These are phyloP conservation scores for Aproaerema taeniolella DNA, from an alignment of 2,888 invertebrate genomes.

Conservation along the genomic window DNA sequence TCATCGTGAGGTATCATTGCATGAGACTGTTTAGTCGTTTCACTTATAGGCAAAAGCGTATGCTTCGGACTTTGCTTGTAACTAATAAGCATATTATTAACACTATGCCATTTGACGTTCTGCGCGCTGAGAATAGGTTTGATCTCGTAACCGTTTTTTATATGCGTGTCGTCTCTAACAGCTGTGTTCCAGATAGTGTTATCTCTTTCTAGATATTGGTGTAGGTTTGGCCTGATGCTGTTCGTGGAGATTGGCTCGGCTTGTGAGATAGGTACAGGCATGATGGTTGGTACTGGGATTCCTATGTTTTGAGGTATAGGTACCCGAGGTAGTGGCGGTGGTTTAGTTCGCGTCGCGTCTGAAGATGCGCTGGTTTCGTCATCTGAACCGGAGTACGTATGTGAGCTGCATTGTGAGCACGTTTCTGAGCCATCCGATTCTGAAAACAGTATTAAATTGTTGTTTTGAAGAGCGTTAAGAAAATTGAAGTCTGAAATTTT, in stretches of 20 bases:
- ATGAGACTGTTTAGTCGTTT: conserved; percentile 22
- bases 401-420: conserved; percentile 80
- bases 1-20: conserved; percentile 42
- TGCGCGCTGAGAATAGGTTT: conserved; percentile 40
- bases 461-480: too few relatives aligned
- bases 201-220: conserved; percentile 63
- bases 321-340: conserved; percentile 47
- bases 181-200: conserved; percentile 61
- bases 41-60: conserved; percentile 30
- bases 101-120: conserved; percentile 47
- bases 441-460: too few relatives aligned
- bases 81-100: conserved; percentile 35
- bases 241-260: conserved; percentile 44
- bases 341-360: conserved; percentile 38
- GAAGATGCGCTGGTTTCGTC: conserved; percentile 38
- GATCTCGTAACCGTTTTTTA: conserved; percentile 28
- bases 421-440: conserved; percentile 85
- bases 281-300: conserved; percentile 20
- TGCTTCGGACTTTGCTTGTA: conserved; percentile 26
- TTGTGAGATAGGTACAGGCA: conserved; percentile 46
- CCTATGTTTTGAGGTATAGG: conserved; percentile 19
- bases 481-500: too few relatives aligned
- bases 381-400: conserved; percentile 46
- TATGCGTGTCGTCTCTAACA: conserved; percentile 35
- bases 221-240: conserved; percentile 60